phyloP scores from a whole-genome alignment of 2,797 vertebrate species.

The Heteromormyrus szaboi region DNA sequence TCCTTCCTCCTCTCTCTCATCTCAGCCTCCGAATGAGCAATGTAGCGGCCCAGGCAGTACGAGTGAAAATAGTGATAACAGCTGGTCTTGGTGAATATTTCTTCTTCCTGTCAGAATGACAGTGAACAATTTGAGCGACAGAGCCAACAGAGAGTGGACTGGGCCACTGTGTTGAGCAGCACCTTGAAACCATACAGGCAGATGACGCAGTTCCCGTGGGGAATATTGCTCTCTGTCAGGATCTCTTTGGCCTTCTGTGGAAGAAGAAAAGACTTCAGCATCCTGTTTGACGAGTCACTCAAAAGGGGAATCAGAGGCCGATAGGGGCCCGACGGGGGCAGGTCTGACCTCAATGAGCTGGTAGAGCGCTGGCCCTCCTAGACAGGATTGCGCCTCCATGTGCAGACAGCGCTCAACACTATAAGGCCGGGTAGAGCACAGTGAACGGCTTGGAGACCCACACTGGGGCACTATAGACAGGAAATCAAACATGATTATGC shows the following conservation, averaged over 20 bases:
- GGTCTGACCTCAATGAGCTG: conserved; percentile 87
- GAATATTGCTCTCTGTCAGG: conserved; percentile 89
- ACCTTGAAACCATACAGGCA: conserved; percentile 85
- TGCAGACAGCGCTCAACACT: conserved; percentile 63
- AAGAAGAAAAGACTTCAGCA: not conserved
- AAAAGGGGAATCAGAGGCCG: not conserved
- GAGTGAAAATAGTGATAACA: conserved; percentile 97
- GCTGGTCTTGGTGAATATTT: conserved; percentile 82
- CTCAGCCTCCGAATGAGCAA: conserved; percentile 78
- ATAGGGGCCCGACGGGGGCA: not conserved
- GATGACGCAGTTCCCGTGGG: conserved; percentile 90
- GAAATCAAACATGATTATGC: not conserved
- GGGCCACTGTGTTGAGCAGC: not conserved
- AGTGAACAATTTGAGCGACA: not conserved
- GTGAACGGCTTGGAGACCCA: not conserved
- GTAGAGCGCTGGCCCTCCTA: conserved; percentile 82
- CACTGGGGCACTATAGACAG: not conserved
- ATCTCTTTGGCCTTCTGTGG: conserved; percentile 71
- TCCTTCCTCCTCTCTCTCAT: conserved; percentile 68
- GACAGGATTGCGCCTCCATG: conserved; percentile 65
- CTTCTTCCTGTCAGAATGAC: conserved; percentile 61
- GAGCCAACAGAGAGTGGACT: not conserved
- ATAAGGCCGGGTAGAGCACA: not conserved
- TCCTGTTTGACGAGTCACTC: not conserved
- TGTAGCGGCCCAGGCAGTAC: conserved; percentile 84